phyloP scores from a whole-genome alignment of 2,797 vertebrate genomes.

The Remorina albescens region DNA sequence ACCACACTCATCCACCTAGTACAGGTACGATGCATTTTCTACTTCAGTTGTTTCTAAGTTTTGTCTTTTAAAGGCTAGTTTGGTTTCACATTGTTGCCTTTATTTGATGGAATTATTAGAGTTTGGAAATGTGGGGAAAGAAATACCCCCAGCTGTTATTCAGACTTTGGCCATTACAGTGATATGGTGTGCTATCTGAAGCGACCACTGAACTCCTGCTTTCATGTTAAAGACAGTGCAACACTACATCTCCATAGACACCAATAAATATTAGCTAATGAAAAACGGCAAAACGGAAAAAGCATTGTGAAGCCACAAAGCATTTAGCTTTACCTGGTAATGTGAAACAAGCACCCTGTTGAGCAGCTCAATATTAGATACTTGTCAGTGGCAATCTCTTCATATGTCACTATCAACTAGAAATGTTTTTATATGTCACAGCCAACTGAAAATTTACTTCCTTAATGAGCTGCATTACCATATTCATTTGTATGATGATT shows the following conservation, averaged over 20 bases:
- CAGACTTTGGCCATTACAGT: too few species aligned
- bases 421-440: too few species aligned
- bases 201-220: too few species aligned
- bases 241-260: background rate
- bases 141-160: too few species aligned
- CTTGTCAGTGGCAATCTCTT: conserved; percentile 1
- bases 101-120: background rate
- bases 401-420: background rate
- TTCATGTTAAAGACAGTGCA: too few species aligned
- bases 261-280: background rate
- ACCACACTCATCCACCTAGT: conserved; percentile 95
- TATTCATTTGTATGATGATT: background rate
- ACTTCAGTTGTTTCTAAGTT: background rate
- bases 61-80: background rate
- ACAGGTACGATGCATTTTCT: conserved; percentile 84
- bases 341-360: background rate
- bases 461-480: background rate
- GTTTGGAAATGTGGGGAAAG: background rate
- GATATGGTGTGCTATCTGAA: too few species aligned
- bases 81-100: background rate
- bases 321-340: background rate
- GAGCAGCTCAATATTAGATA: background rate
- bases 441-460: background rate
- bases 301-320: too few species aligned
- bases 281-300: too few species aligned